Evolutionary conservation across 2,797 vertebrate genomes (phyloP).

Genomic region (Choloepus didactylus): DNA sequence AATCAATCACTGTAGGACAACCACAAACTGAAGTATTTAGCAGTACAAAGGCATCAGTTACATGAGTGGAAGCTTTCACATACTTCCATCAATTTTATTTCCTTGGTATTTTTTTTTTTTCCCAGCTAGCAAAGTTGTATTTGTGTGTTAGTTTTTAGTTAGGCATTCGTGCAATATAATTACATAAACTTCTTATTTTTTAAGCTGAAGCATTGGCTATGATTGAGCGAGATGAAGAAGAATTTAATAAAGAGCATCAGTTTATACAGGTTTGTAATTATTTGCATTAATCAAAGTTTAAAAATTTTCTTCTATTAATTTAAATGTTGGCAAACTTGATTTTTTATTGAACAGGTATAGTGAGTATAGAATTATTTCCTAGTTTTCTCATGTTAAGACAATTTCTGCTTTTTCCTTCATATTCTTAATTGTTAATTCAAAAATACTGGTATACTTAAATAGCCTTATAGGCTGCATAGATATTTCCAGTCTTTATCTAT

Average conservation of each 20-base stretch:
- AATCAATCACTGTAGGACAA: background rate
- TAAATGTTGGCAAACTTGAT: conserved; percentile 28
- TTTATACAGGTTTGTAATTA: conserved; percentile 94
- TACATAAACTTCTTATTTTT: conserved; percentile 68
- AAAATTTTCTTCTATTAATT: background rate
- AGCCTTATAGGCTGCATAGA: background rate
- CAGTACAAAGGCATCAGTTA: background rate
- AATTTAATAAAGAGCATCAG: conserved; percentile 95
- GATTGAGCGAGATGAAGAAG: conserved; percentile 94
- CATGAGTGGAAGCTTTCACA: background rate
- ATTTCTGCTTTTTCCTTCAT: conserved; percentile 51
- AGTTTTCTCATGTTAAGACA: background rate
- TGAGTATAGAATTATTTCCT: conserved; percentile 56
- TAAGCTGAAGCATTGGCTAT: conserved; percentile 93
- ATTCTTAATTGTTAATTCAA: conserved; percentile 49
- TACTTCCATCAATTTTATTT: conserved; percentile 5
- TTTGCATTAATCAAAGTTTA: conserved; percentile 45
- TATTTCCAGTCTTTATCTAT: conserved; percentile 46
- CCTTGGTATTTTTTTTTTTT: conserved; percentile 58
- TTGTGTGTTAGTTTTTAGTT: conserved; percentile 58
- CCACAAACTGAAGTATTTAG: background rate
- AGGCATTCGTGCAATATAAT: conserved; percentile 1
- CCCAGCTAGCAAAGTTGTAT: background rate
- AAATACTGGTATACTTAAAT: background rate
- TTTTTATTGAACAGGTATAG: conserved; percentile 10